Evolutionary conservation across 2,888 invertebrate genomes (phyloP).

Genomic region (Lutraria lutraria): DNA sequence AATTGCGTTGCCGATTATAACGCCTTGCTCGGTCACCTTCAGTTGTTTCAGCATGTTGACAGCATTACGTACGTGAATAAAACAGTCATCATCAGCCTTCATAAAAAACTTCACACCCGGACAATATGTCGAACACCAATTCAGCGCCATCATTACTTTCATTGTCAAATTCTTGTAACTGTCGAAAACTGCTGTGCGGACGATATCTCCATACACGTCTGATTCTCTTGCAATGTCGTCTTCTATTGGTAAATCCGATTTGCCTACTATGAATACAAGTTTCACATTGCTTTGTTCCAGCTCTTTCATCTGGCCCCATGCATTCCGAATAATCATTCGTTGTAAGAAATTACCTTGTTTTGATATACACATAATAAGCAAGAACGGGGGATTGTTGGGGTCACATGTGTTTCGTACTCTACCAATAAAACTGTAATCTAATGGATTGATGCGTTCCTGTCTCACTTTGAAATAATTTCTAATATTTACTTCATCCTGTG

Average conservation of each 20-base stretch:
- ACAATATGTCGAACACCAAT: not conserved
- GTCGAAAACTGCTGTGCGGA: not conserved
- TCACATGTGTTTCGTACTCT: not conserved
- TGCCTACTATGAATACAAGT: not conserved
- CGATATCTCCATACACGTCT: not conserved
- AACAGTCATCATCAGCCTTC: not conserved
- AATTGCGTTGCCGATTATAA: not conserved
- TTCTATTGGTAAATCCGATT: not conserved
- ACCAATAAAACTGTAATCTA: not conserved
- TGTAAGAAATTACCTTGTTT: not conserved
- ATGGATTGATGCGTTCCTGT: not conserved
- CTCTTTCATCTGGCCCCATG: not conserved
- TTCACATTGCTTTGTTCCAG: not conserved
- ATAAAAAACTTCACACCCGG: not conserved
- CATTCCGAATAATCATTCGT: not conserved
- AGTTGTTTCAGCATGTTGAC: not conserved
- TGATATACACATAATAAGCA: not conserved
- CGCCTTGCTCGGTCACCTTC: not conserved
- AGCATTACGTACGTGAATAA: not conserved
- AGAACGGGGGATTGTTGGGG: not conserved
- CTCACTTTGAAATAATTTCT: not conserved
- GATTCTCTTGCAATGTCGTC: not conserved
- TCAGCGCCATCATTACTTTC: not conserved
- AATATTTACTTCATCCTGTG: not conserved
- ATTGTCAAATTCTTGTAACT: not conserved